A percentile compares a stretch with the other conserved stretches of the same genome.
These are phyloP conservation scores for Galerucella calmariensis DNA, from an alignment of 2,888 invertebrate genomes.

Conservation along the genomic window DNA sequence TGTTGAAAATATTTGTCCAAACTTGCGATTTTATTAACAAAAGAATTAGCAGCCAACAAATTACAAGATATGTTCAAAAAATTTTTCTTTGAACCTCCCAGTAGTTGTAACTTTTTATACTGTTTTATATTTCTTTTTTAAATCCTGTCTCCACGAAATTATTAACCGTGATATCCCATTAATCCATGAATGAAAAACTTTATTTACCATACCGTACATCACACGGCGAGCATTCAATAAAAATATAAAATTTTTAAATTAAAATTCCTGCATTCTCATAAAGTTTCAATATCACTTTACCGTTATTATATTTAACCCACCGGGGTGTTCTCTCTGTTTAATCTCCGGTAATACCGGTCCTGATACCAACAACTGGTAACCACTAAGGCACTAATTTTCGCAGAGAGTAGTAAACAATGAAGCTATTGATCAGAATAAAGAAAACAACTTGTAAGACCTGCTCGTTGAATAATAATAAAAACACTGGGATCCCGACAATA, in stretches of 20 bases:
- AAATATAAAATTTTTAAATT: slow-evolving; percentile 12
- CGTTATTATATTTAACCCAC: slow-evolving; percentile 15
- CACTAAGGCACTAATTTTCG: slow-evolving; percentile 7
- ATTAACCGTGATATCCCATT: background rate
- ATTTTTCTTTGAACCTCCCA: background rate
- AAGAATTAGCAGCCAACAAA: too few species aligned
- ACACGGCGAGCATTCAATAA: background rate
- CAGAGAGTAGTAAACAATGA: slow-evolving; percentile 16
- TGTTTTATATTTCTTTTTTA: background rate
- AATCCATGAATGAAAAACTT: background rate
- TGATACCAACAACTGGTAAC: slow-evolving; percentile 2
- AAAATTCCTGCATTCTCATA: slow-evolving; percentile 17
- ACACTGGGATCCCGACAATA: background rate
- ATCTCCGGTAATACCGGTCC: slow-evolving; percentile 13
- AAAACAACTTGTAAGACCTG: slow-evolving; percentile 2
- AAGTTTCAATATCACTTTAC: slow-evolving; percentile 3
- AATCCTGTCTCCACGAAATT: background rate
- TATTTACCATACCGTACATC: background rate
- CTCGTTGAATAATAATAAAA: background rate
- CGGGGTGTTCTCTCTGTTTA: slow-evolving; percentile 6
- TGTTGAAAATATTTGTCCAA: too few species aligned
- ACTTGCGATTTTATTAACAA: too few species aligned
- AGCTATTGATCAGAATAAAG: slow-evolving; percentile 11
- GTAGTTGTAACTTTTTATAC: background rate
- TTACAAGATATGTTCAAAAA: too few species aligned